These are phyloP conservation scores for Glareola pratincola DNA, from an alignment of 2,113 vertebrate genomes.

Conservation along the genomic window DNA sequence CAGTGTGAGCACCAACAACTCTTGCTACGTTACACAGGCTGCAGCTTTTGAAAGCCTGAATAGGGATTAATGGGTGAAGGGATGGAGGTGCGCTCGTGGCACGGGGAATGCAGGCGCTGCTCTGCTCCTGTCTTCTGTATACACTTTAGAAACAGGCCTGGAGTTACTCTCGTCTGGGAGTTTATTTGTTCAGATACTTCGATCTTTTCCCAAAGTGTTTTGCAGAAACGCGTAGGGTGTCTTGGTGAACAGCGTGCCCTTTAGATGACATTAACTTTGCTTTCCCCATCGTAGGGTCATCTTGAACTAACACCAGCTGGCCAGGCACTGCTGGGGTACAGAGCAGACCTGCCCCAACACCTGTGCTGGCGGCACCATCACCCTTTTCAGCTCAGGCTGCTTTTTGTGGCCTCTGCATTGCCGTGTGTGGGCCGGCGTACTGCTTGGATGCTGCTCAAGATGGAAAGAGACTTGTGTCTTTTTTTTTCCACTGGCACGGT, in stretches of 20 bases:
- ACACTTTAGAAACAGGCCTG: not conserved
- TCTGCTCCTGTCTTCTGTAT: fast-evolving
- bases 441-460: not conserved
- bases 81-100: fast-evolving
- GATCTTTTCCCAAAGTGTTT: not conserved
- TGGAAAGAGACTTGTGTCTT: not conserved
- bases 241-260: not conserved
- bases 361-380: not conserved
- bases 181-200: not conserved
- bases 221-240: not conserved
- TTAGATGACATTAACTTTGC: not conserved
- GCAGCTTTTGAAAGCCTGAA: not conserved
- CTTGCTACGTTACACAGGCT: fast-evolving
- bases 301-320: not conserved
- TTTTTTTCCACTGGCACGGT: not conserved
- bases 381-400: not conserved
- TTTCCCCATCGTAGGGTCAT: not conserved
- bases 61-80: not conserved
- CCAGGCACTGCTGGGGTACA: not conserved
- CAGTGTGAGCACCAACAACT: not conserved
- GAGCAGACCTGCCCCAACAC: not conserved
- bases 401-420: not conserved
- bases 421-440: fast-evolving
- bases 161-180: fast-evolving
- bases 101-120: not conserved